Percentiles rank a stretch among this genome's conserved stretches.
Conservation (phyloP, 2,888 invertebrate genomes). For the Lagria hirta region DNA sequence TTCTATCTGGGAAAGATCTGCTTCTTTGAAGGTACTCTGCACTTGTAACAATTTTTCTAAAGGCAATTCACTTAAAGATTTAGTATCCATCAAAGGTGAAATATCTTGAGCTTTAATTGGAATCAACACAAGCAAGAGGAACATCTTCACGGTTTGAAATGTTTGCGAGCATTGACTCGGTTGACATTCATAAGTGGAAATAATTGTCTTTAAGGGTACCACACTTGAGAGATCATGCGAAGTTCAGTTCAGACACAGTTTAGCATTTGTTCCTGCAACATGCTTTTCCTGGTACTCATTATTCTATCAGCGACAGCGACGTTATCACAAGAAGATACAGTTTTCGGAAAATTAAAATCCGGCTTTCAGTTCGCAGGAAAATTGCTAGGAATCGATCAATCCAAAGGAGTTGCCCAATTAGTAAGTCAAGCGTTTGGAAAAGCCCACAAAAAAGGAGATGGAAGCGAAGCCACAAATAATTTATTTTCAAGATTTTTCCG, state of each 20-base stretch:
- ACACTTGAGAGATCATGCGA: slow-evolving; percentile 24
- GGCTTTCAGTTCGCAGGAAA: slow-evolving; percentile 57
- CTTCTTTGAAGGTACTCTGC: slow-evolving; percentile 53
- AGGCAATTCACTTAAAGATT: slow-evolving; percentile 68
- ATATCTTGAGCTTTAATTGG: slow-evolving; percentile 38
- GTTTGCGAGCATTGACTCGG: slow-evolving; percentile 12
- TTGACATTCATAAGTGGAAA: slow-evolving; percentile 12
- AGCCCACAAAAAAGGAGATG: slow-evolving; percentile 34
- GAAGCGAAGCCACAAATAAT: slow-evolving; percentile 44
- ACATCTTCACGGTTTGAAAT: slow-evolving; percentile 11
- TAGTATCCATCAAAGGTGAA: slow-evolving; percentile 47
- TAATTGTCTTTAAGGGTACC: slow-evolving; percentile 9
- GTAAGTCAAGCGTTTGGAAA: slow-evolving; percentile 60
- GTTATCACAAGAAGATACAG: slow-evolving; percentile 22
- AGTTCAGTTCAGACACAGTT: slow-evolving; percentile 20
- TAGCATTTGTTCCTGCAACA: slow-evolving; percentile 12
- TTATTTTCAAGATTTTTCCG: slow-evolving; percentile 62
- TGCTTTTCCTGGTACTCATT: slow-evolving; percentile 13
- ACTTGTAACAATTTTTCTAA: slow-evolving; percentile 69
- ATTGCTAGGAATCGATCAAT: slow-evolving; percentile 54
- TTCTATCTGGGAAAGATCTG: slow-evolving; percentile 7
- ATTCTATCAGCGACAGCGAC: background rate
- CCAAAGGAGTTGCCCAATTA: slow-evolving; percentile 63
- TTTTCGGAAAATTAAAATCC: slow-evolving; percentile 54
- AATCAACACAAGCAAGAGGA: slow-evolving; percentile 2